Evolutionary conservation across 2,888 invertebrate species (phyloP), one percentile per base, ranked within the genome.

Genomic region (Hydriomena furcata): DNA sequence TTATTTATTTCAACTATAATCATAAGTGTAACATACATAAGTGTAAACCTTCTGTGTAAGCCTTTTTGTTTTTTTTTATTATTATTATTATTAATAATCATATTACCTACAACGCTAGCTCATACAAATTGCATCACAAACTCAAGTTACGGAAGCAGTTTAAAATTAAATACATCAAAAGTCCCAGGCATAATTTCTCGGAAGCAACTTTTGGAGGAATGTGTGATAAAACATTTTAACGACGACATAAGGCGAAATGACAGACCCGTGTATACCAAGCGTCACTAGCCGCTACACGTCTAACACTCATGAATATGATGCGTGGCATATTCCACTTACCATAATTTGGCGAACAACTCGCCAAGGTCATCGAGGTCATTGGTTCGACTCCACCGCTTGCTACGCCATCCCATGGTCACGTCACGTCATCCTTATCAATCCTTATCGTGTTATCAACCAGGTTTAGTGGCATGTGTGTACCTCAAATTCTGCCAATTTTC

Each of bases 341-440:
- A 71, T 62, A 69, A 59, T 61, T 67, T 71, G 48, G 66, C 68
- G 55, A 75, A 73, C 53, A 64, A 43, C 24, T 55, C 56, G 12
- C 56, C 78, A 80, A 84, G 82, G 80, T 76, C 73, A 28, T 52
- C 47, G 50, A 74, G 76, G 73, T 82, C 79, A 66, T 74, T 71
- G 70, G 59, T 65, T 52, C 59, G 58, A 55, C 58, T 64, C 70
- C 72, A 73, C 53, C 68, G 61, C 50, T 64, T 71, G 63, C 68
- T 72, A 27, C 70, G 68, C 68, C 73, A 76, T 44, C 68, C 67
- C 71, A 70, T 72, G 47, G 52, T 35, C 43, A 7, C 52, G 61
- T 60, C 55, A 59, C 55, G 34, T 43, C 57, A 60, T 61, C 40
- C 37, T 55, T 56, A 48, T 52, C 55, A 46, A 61, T 48, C 30